phyloP scores from a whole-genome alignment of 2,888 invertebrate genomes.

The Andrena bucephala region DNA sequence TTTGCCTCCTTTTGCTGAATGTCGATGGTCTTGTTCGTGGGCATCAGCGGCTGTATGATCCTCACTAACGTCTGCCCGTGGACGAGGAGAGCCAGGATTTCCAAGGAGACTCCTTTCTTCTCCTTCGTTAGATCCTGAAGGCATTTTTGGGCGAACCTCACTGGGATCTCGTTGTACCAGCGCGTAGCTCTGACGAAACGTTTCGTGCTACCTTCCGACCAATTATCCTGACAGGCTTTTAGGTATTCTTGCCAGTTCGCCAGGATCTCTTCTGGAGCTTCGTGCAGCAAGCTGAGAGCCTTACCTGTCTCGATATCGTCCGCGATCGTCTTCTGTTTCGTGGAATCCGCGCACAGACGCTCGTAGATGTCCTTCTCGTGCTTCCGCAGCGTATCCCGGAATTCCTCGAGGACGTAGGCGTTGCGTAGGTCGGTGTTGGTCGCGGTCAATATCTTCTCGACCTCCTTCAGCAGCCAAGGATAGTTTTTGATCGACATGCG shows the following conservation, averaged over 20 bases:
- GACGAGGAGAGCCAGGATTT: slow-evolving; percentile 29
- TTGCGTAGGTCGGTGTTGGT: rapidly evolving
- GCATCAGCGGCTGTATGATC: slow-evolving; percentile 72
- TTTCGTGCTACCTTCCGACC: neutral
- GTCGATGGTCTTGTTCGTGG: slow-evolving; percentile 64
- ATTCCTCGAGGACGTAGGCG: rapidly evolving
- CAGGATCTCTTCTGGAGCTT: slow-evolving; percentile 28
- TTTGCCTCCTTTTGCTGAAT: slow-evolving; percentile 45
- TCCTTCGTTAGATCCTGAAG: slow-evolving; percentile 39
- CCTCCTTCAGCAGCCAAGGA: slow-evolving; percentile 67
- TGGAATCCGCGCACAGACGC: slow-evolving; percentile 22
- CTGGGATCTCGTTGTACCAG: slow-evolving; percentile 80
- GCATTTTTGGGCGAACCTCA: slow-evolving; percentile 67
- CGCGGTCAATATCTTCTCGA: neutral
- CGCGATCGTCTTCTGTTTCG: neutral
- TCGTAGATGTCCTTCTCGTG: slow-evolving; percentile 64
- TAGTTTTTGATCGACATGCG: slow-evolving; percentile 68
- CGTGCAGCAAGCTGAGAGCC: slow-evolving; percentile 46
- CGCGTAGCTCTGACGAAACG: slow-evolving; percentile 70
- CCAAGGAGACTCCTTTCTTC: neutral
- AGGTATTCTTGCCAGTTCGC: slow-evolving; percentile 65
- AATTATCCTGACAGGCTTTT: neutral
- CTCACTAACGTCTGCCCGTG: slow-evolving; percentile 38
- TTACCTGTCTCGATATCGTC: neutral
- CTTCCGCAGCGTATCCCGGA: neutral